phyloP scores from a whole-genome alignment of 2,888 invertebrate species.

The Marasmarcha lunaedactyla region DNA sequence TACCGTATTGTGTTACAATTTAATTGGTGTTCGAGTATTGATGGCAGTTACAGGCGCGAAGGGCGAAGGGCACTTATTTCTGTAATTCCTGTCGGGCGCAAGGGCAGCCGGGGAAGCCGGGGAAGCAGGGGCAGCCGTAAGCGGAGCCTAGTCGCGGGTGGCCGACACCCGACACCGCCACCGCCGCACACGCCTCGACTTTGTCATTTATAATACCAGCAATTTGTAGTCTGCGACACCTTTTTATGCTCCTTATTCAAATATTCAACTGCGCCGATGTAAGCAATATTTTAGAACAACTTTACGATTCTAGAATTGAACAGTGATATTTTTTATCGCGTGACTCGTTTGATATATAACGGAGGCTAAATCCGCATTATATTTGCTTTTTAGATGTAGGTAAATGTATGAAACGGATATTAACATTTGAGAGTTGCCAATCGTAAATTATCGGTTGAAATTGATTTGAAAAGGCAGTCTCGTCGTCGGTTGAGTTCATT shows the following conservation, averaged over 20 bases:
- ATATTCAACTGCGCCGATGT: conserved; percentile 44
- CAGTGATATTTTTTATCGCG: conserved; percentile 26
- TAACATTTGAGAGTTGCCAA: conserved; percentile 12
- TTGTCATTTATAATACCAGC: conserved; percentile 70
- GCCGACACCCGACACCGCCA: conserved; percentile 49
- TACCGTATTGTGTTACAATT: conserved; percentile 3
- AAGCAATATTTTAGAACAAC: conserved; percentile 49
- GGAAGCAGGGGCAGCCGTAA: no score
- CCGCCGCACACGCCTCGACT: conserved; percentile 46
- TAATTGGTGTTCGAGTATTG: conserved; percentile 28
- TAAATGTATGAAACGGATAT: conserved; percentile 4
- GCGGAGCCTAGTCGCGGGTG: conserved; percentile 44
- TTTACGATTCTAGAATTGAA: conserved; percentile 39
- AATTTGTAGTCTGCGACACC: conserved; percentile 53
- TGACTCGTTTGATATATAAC: conserved; percentile 5
- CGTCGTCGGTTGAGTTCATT: conserved; percentile 37
- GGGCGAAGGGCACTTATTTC: conserved; percentile 42
- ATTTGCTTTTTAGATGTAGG: neutral
- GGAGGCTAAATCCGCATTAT: no score
- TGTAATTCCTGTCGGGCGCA: no score
- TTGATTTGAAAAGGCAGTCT: conserved; percentile 34
- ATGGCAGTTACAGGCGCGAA: conserved; percentile 23
- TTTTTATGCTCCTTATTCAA: conserved; percentile 62
- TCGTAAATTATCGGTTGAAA: conserved; percentile 22
- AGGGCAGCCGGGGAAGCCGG: conserved; percentile 48